Base-by-base conservation (phyloP, 2,888 invertebrate genomes). In the Stegophylla sp. region DNA sequence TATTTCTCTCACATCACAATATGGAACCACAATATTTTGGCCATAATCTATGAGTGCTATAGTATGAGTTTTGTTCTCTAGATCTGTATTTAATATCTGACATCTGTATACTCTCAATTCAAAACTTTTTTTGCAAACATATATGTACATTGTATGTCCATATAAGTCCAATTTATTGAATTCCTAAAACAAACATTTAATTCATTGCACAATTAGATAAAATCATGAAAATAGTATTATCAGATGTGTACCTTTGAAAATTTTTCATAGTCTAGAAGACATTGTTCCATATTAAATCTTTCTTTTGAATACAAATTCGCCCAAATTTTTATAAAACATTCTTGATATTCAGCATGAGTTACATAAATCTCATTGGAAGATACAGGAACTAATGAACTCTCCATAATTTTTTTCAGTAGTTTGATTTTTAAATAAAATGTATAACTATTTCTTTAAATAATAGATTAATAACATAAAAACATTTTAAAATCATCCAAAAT, bases 291-390 rank as follows among this genome's bases (percentile, higher is more conserved):
- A 17, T 61, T 51, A 20, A n/a, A 5, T 71, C 12, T 23, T 10
- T 79, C 61, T 41, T 59, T 41, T 1, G 48, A 51, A 26, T 48
- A 61, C 13, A 48, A 51, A 26, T 23, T 34, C 10, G 59, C 61
- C 79, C 79, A 79, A 41, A 79, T 61, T 71, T 79, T 79, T 61
- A 79, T 79, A n/a, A 79, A 79, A 79, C 79, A 71, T 45, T 45
- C 71, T 71, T 79, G 53, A 71, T 23, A 79, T 48, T 71, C 69
- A 51, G 71, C 79, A 53, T 79, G 26, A 26, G 71, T 79, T n/a
- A 79, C 7, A 79, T 41, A 79, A 17, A 79, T 13, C 0, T 71
- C 61, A 61, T 71, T 71, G 41, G 0, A n/a, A 20, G 15, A 7
- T 12, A 26, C 1, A n/a, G 15, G 26, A 48, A 79, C 41, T 26